These are phyloP conservation scores for Xiphorhynchus erythropygius DNA, from an alignment of 2,797 vertebrate species.

Conservation along the genomic window DNA sequence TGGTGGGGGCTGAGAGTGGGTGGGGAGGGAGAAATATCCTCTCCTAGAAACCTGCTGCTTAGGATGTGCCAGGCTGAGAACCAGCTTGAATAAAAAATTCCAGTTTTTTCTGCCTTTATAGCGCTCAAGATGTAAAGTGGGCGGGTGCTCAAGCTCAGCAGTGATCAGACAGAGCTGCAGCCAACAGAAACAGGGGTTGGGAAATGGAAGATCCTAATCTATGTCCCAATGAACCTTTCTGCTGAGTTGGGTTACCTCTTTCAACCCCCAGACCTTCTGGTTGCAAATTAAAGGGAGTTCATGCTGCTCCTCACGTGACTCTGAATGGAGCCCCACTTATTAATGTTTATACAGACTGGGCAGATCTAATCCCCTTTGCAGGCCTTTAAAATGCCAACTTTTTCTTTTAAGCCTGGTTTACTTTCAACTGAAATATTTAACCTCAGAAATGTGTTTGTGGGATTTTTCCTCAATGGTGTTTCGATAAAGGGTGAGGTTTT, in stretches of 20 bases:
- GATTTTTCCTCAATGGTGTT: not conserved
- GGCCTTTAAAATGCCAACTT: slow-evolving; percentile 13
- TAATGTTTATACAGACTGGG: not conserved
- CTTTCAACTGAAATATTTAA: not conserved
- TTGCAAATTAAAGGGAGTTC: not conserved
- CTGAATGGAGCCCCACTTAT: not conserved
- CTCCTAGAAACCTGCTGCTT: not conserved
- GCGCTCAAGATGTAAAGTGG: not conserved
- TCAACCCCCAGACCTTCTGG: not conserved
- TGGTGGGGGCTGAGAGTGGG: too few relatives aligned
- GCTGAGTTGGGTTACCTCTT: not conserved
- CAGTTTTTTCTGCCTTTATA: not conserved
- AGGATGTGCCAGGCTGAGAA: not conserved
- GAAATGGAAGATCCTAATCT: not conserved
- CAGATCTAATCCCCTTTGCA: not conserved
- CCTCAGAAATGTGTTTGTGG: not conserved
- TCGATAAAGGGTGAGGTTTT: not conserved
- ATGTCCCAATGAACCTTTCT: not conserved
- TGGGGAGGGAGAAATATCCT: not conserved
- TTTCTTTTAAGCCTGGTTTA: slow-evolving; percentile 17
- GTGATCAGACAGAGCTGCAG: slow-evolving; percentile 2
- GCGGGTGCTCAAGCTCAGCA: not conserved
- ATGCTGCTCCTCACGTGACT: not conserved
- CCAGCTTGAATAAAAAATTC: not conserved
- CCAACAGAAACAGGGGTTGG: not conserved